Evolutionary conservation across 37 sponge, comb jelly and placozoan species (phyloP).

Genomic region (Beroe forskalii): DNA sequence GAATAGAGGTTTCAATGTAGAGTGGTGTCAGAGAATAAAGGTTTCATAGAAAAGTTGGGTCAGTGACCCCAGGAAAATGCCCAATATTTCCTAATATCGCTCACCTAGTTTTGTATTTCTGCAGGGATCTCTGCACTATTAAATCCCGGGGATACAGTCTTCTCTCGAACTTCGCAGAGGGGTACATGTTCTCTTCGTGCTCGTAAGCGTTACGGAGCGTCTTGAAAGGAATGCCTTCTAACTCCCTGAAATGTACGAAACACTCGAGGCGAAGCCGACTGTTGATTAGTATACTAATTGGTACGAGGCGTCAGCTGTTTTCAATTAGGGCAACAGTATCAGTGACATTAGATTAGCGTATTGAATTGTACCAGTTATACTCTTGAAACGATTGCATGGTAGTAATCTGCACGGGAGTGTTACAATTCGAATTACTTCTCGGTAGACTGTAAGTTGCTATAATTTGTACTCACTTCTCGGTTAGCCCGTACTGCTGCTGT

Average conservation of each 20-base stretch:
- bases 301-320: neutral
- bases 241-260: neutral
- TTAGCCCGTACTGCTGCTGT: conserved; percentile 21
- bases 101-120: conserved; percentile 38
- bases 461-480: conserved; percentile 41
- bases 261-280: neutral
- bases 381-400: too few species aligned
- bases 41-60: neutral
- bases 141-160: conserved; percentile 41
- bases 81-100: too few species aligned
- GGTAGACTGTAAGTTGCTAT: too few species aligned
- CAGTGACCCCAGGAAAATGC: too few species aligned
- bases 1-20: neutral
- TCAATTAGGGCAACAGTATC: neutral
- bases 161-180: neutral
- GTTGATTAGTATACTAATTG: too few species aligned
- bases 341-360: neutral
- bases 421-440: too few species aligned
- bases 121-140: conserved; percentile 20
- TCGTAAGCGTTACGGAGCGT: conserved; percentile 43
- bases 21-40: neutral
- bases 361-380: too few species aligned
- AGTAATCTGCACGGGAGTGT: too few species aligned
- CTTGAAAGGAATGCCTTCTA: conserved; percentile 54
- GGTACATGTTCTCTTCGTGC: conserved; percentile 18